Evolutionary conservation across 2,888 invertebrate genomes (phyloP).

Genomic region (Orthonychiurus folsomi): DNA sequence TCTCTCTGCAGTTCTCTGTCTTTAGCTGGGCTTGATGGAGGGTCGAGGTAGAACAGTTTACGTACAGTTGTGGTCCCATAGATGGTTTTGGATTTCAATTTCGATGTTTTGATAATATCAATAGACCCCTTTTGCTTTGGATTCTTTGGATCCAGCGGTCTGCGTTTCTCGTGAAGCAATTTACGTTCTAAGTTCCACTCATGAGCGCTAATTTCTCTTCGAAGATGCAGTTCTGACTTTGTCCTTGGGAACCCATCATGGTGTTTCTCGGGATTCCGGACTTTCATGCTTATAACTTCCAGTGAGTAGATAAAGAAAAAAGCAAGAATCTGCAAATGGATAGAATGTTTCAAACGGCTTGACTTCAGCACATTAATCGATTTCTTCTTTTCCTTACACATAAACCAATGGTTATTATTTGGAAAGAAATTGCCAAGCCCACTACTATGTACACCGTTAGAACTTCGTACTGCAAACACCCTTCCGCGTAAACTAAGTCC

Average conservation of each 20-base stretch:
- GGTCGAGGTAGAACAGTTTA: too few relatives aligned
- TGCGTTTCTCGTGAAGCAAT: too few relatives aligned
- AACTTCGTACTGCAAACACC: neutral
- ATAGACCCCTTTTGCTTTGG: too few relatives aligned
- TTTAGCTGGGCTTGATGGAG: too few relatives aligned
- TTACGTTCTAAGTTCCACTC: too few relatives aligned
- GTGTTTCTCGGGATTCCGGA: neutral
- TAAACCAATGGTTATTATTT: neutral
- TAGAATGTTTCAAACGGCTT: neutral
- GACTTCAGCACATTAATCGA: neutral
- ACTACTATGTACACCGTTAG: neutral
- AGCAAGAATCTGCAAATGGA: neutral
- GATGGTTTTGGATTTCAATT: too few relatives aligned
- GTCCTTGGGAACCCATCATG: neutral
- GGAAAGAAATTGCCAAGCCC: neutral
- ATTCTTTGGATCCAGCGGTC: too few relatives aligned
- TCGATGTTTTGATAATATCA: too few relatives aligned
- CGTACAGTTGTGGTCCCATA: too few relatives aligned
- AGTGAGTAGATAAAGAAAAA: neutral
- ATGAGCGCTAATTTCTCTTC: too few relatives aligned
- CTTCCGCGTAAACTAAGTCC: neutral
- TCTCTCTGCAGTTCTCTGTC: too few relatives aligned
- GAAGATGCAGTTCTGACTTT: too few relatives aligned
- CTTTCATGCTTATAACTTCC: neutral
- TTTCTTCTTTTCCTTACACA: neutral